Conservation (phyloP, 1,140 invertebrate species). For the Lutraria rhynchaena region DNA sequence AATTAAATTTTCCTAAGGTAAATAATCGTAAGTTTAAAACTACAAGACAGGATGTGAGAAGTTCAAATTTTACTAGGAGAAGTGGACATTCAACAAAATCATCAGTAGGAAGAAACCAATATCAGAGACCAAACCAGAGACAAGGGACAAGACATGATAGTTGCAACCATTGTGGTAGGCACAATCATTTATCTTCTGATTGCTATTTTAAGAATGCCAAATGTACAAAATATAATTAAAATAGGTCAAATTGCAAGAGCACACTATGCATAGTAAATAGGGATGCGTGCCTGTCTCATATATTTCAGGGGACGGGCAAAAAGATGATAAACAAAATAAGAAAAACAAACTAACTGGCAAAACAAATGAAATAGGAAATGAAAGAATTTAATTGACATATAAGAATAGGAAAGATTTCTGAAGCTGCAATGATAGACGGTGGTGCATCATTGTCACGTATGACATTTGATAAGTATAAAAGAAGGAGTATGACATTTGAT, state of each 20-base stretch:
- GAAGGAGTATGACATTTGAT: too few species aligned
- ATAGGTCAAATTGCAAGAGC: constrained; percentile 20
- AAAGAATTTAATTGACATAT: constrained; percentile 30
- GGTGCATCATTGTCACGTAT: constrained; percentile 31
- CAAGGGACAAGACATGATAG: background rate
- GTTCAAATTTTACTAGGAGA: too few species aligned
- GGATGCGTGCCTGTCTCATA: constrained; percentile 34
- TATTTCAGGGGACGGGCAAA: constrained; percentile 24
- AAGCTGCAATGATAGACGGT: constrained; percentile 20
- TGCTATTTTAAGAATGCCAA: constrained; percentile 18
- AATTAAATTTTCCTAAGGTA: too few species aligned
- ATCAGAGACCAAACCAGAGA: background rate
- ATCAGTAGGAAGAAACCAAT: too few species aligned
- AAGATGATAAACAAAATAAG: background rate
- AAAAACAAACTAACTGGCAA: background rate
- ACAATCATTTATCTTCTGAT: constrained; percentile 8
- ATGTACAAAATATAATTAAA: background rate
- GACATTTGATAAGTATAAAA: too few species aligned
- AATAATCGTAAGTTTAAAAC: too few species aligned
- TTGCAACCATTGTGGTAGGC: constrained; percentile 20
- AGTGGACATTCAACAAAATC: too few species aligned
- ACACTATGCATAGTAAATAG: constrained; percentile 6
- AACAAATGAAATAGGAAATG: background rate
- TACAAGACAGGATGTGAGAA: too few species aligned
- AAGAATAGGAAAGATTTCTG: constrained; percentile 22